Evolutionary conservation across 2,113 vertebrate genomes (phyloP), one percentile per base, ranked within the genome.

Genomic region (Gasterosteus aculeatus): DNA sequence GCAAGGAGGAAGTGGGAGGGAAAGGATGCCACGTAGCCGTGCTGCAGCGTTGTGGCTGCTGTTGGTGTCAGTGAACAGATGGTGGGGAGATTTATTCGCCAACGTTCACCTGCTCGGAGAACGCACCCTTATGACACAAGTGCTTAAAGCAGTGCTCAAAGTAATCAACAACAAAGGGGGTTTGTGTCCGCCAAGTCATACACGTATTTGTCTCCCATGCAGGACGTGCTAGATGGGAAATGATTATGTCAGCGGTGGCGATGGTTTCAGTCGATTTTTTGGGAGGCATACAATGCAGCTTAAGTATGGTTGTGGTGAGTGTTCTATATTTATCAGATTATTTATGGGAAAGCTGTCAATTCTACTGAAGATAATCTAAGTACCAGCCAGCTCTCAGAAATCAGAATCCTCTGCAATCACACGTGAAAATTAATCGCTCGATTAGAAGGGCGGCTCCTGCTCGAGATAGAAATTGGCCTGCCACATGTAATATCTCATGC

Each of bases 391-490:
- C 62, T 81, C 66, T 72, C 44, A 59, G 78, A 80, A 73, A 91
- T 38, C 35, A 38, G 35, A 91, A 73, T 82, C 31, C 78, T 88
- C 84, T 88, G 74, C 78, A 87, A 89, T 92, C 92, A 89, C 83
- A 89, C 72, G 87, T 90, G 87, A 90, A 92, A 94, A 93, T 92
- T 88, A 92, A 93, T 89, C 5, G 53, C 57, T 7, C 69, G 72
- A 83, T 54, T 69, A 44, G 74, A 87, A 47, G 69, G 62, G 64
- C 53, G 44, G 75, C 81, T 75, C 33, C 89, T 80, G 80, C 86
- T 88, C 44, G 22, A 71, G 71, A 86, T 92, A 88, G 87, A 93
- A 93, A 94, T 93, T 94, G 90, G 78, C 80, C 90, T 92, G 92
- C 87, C 94, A 93, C 87, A 88, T 92, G 82, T 83, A 90, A 92